Evolutionary conservation across 1,140 invertebrate species (phyloP), one percentile per base, ranked within the genome.

Genomic region (Ooceraea biroi): DNA sequence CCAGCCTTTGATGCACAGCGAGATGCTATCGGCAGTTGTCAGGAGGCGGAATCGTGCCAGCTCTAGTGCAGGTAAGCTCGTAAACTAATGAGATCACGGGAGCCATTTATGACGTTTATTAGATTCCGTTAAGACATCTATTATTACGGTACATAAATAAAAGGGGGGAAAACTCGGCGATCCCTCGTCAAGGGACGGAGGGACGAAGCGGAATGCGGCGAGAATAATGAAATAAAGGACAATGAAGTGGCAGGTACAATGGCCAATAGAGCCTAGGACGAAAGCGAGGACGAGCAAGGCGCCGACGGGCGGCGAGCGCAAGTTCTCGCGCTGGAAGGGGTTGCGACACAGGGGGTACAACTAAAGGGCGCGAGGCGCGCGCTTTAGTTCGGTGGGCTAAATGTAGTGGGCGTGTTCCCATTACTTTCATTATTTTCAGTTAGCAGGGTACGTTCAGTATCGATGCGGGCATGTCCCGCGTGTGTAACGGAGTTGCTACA

Each of bases 91-190:
- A 87, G 86, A 91, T 92, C 89, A 87, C 80, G 65, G 83, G 57
- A 83, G 65, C 85, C 90, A 91, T 93, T 93, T 92, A 91, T 90
- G 90, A 93, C 89, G 91, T 93, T 94, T 94, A 94, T 94, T 94
- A 92, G 88, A 94, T 94, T 94, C 90, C 85, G 90, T 93, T 94
- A 93, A 93, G 92, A 94, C 91, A 88, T 77, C 91, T 92, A 92
- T 93, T 93, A 94, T 94, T 92, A 90, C 86, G 86, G 82, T 74
- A 61, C 82, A 85, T 91, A 93, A 93, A 93, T 93, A 93, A 93
- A n/a, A 94, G 88, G 91, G 88, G 2, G 65, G 76, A 61, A 82
- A 60, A 80, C 90, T 88, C 84, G 73, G 36, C 36, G 36, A 60
- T 68, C 83, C 73, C 57, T 83, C 60, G 52, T 19, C 65, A 0